These are phyloP conservation scores for Sphaeridia pumilis DNA, from an alignment of 2,888 invertebrate genomes.

Conservation along the genomic window DNA sequence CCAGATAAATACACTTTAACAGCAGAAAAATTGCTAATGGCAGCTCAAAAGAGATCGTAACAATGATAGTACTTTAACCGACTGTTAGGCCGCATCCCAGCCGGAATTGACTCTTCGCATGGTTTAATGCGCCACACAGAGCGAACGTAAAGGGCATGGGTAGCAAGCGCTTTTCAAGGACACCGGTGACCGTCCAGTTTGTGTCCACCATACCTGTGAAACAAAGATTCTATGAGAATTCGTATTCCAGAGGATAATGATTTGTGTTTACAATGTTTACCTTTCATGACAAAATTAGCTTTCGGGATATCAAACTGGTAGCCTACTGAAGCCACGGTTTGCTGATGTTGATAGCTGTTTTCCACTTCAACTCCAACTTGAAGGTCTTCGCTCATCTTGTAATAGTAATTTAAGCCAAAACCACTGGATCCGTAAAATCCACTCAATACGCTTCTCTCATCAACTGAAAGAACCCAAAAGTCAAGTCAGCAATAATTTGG, in stretches of 20 bases:
- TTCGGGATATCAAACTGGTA: conserved; percentile 93
- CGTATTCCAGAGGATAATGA: not conserved
- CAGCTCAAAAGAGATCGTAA: not conserved
- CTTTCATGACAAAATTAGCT: conserved; percentile 86
- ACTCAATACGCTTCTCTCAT: conserved; percentile 44
- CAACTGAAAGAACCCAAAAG: conserved; percentile 42
- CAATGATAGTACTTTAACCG: conserved; percentile 18
- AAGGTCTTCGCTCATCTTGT: conserved; percentile 80
- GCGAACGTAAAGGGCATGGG: conserved; percentile 33
- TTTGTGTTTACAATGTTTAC: conserved; percentile 48
- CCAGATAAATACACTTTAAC: too few relatives aligned
- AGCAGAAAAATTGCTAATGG: not conserved
- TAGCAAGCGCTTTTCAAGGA: conserved; percentile 28
- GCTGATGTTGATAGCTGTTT: conserved; percentile 78
- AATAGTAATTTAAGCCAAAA: conserved; percentile 83
- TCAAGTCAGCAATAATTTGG: not conserved
- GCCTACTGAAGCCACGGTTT: conserved; percentile 72
- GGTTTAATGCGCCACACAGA: conserved; percentile 32
- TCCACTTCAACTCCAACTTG: conserved; percentile 91
- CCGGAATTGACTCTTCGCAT: conserved; percentile 33
- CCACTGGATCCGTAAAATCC: conserved; percentile 58
- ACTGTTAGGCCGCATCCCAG: conserved; percentile 30
- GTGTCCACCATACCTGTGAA: conserved; percentile 29
- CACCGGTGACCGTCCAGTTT: conserved; percentile 34
- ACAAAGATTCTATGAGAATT: not conserved